Base-by-base conservation (phyloP, 2,113 vertebrate species). In the Amblyornis subalaris region DNA sequence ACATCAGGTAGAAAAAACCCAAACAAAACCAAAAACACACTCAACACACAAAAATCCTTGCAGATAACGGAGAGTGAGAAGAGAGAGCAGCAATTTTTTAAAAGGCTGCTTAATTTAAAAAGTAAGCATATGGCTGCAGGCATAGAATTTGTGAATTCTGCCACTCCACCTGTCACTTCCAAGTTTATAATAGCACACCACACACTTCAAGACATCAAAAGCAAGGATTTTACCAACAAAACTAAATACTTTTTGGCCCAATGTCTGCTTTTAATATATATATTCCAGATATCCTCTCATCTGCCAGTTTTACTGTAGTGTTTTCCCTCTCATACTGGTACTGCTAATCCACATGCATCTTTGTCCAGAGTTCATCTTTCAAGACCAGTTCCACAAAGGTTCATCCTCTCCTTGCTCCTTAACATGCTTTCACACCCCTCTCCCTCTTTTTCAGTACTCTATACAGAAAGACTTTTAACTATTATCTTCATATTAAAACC, bases 41-140 rank as follows among this genome's bases (percentile, higher is more conserved):
- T 66, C 31, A 53, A 38, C 10, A 73, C 15, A 33, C 40, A 60
- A 13, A 54, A 81, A 60, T 45, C 36, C 23, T 82, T 69, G 23
- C 45, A 62, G 36, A 42, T 72, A 81, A 36, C 20, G 73, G 26
- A 17, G 16, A 87, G n/a, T 22, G 76, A 72, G 33, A 92, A 85
- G 58, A 76, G 36, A 89, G 14, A 9, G 24, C n/a, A 61, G 31
- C 38, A 54, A 7, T 19, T 50, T 86, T 90, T 66, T 51, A 38
- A 84, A 83, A 90, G 28, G 38, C 42, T 85, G 58, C 66, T 76
- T 90, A 70, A 75, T 93, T 89, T 62, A 42, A 93, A 86, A 95
- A 82, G 78, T 24, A 92, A 82, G 36, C 81, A 92, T 82, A 87
- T 35, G n/a, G 81, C 58, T 96, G 62, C 87, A 72, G 35, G 66